phyloP scores from a whole-genome alignment of 2,888 invertebrate genomes.

The Clepsis dumicolana region DNA sequence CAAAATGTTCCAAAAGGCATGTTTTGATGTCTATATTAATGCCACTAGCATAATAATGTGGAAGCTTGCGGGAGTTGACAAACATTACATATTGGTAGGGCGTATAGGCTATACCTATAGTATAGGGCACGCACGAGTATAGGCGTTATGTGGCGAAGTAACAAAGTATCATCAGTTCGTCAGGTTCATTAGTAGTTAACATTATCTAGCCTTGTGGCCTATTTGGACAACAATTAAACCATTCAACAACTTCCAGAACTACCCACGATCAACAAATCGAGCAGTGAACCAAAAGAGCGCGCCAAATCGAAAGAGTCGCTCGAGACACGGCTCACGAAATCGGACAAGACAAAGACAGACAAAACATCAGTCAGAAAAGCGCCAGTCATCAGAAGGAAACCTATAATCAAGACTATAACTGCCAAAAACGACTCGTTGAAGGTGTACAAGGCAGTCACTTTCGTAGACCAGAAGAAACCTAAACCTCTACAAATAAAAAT shows the following conservation, averaged over 20 bases:
- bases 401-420: slow-evolving; percentile 60
- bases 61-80: too few relatives aligned
- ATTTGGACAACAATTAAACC: neutral
- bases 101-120: too few relatives aligned
- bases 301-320: slow-evolving; percentile 35
- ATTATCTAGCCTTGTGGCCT: neutral
- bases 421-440: slow-evolving; percentile 53
- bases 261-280: neutral
- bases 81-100: too few relatives aligned
- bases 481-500: slow-evolving; percentile 60
- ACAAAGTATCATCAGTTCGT: too few relatives aligned
- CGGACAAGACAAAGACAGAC: neutral
- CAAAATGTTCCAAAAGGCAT: too few relatives aligned
- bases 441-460: slow-evolving; percentile 66
- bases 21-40: too few relatives aligned
- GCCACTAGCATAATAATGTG: too few relatives aligned
- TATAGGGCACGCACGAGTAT: too few relatives aligned
- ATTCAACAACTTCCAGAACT: neutral
- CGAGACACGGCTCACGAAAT: slow-evolving; percentile 31
- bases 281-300: slow-evolving; percentile 26
- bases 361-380: slow-evolving; percentile 17
- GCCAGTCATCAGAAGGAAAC: slow-evolving; percentile 48
- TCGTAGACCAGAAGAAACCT: slow-evolving; percentile 55
- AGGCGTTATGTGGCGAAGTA: too few relatives aligned
- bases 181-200: neutral